phyloP scores from a whole-genome alignment of 2,797 vertebrate genomes.

The Phaenicophaeus curvirostris region DNA sequence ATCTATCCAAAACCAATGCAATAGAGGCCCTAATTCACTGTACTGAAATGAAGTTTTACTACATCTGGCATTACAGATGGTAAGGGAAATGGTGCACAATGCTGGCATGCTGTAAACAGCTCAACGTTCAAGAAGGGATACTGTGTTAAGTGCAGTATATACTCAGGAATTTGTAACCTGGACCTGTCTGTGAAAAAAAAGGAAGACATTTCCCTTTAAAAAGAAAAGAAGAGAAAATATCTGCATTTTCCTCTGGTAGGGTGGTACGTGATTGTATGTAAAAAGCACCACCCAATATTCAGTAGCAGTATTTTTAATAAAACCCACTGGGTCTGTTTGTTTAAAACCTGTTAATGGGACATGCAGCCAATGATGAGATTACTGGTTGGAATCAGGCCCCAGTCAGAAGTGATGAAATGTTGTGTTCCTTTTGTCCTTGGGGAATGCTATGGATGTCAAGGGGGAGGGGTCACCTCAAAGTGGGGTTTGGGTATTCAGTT shows the following conservation, averaged over 20 bases:
- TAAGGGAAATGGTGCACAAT: slow-evolving; percentile 59
- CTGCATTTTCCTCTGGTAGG: slow-evolving; percentile 14
- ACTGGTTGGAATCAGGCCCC: not conserved
- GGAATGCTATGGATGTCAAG: fast-evolving
- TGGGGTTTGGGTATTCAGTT: not conserved
- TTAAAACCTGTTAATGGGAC: not conserved
- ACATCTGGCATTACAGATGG: slow-evolving; percentile 62
- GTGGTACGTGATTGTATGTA: not conserved
- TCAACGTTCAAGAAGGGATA: slow-evolving; percentile 48
- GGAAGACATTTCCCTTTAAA: slow-evolving; percentile 19
- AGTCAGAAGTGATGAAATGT: not conserved
- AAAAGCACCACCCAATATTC: not conserved
- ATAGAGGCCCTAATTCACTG: slow-evolving; percentile 45
- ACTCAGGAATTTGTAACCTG: slow-evolving; percentile 70
- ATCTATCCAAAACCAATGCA: slow-evolving; percentile 18
- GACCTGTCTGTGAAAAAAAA: not conserved
- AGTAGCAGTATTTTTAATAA: not conserved
- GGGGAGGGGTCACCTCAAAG: not conserved
- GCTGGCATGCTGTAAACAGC: slow-evolving; percentile 54
- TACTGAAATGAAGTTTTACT: slow-evolving; percentile 63
- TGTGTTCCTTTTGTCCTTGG: not conserved
- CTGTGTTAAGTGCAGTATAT: slow-evolving; percentile 63
- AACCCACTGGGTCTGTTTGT: not conserved
- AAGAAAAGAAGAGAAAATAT: not conserved
- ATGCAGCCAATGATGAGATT: not conserved